Conservation (phyloP, 1,140 invertebrate species). For the Drosophila funebris region DNA sequence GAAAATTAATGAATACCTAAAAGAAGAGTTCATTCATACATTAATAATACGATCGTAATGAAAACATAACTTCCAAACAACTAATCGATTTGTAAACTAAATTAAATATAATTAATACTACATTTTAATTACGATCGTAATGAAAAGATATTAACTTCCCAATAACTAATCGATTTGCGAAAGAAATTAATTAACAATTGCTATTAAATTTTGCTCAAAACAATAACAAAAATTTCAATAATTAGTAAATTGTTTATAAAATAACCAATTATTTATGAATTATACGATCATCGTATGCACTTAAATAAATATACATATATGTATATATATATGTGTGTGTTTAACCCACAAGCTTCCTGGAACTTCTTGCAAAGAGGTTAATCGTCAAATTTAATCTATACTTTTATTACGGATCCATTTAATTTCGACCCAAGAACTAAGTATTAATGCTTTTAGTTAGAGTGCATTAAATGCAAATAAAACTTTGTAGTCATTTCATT, state of each 20-base stretch:
- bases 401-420: slow-evolving; percentile 21
- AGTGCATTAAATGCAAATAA: slow-evolving; percentile 69
- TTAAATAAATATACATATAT: too few relatives aligned
- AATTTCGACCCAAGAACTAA: slow-evolving; percentile 43
- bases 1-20: slow-evolving; percentile 32
- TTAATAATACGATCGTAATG: too few relatives aligned
- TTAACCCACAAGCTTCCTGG: slow-evolving; percentile 49
- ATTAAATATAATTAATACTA: slow-evolving; percentile 4
- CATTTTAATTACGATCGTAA: background rate
- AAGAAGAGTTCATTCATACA: too few relatives aligned
- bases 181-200: slow-evolving; percentile 34
- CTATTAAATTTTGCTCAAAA: slow-evolving; percentile 63
- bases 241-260: slow-evolving; percentile 30
- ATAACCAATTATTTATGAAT: slow-evolving; percentile 7
- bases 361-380: slow-evolving; percentile 28
- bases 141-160: slow-evolving; percentile 28
- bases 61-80: too few relatives aligned
- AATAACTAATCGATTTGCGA: slow-evolving; percentile 36
- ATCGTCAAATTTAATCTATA: slow-evolving; percentile 5
- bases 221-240: slow-evolving; percentile 29
- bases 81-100: slow-evolving; percentile 8
- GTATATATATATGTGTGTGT: too few relatives aligned
- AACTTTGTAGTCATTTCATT: slow-evolving; percentile 71
- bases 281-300: background rate
- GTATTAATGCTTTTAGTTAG: slow-evolving; percentile 67